Conservation (phyloP, 2,888 invertebrate species). For the Tenthredo livida region DNA sequence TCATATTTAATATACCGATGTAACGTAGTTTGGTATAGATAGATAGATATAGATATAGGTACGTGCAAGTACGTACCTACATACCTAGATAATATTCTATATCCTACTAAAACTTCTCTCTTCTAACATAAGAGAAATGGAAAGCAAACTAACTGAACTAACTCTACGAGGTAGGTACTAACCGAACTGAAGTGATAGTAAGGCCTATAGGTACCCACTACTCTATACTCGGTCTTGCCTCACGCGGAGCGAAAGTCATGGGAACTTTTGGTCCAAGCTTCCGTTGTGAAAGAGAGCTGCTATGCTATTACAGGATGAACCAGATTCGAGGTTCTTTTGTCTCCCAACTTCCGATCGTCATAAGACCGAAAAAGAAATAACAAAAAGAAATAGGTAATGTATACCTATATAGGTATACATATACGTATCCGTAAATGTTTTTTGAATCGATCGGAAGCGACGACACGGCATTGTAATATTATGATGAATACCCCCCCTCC, state of each 20-base stretch:
- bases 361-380: not conserved
- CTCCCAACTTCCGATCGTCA: conserved; percentile 2
- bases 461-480: not conserved
- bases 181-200: not conserved
- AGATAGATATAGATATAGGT: not conserved
- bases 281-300: conserved; percentile 43
- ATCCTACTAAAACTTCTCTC: not conserved
- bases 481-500: not conserved
- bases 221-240: conserved; percentile 23
- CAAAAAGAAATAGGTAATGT: not conserved
- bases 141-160: conserved; percentile 23
- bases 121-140: conserved; percentile 10
- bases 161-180: conserved; percentile 5
- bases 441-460: not conserved
- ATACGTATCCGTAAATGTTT: not conserved
- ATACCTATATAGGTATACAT: too few species aligned
- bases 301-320: conserved; percentile 4
- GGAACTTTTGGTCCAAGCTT: conserved; percentile 48
- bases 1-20: not conserved
- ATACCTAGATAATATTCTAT: not conserved
- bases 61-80: not conserved
- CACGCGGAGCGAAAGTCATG: conserved; percentile 51
- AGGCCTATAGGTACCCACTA: not conserved
- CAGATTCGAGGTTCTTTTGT: conserved; percentile 34
- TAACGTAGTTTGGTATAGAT: not conserved